These are phyloP conservation scores for Colletes latitarsis DNA, from an alignment of 1,140 invertebrate species.

Conservation along the genomic window DNA sequence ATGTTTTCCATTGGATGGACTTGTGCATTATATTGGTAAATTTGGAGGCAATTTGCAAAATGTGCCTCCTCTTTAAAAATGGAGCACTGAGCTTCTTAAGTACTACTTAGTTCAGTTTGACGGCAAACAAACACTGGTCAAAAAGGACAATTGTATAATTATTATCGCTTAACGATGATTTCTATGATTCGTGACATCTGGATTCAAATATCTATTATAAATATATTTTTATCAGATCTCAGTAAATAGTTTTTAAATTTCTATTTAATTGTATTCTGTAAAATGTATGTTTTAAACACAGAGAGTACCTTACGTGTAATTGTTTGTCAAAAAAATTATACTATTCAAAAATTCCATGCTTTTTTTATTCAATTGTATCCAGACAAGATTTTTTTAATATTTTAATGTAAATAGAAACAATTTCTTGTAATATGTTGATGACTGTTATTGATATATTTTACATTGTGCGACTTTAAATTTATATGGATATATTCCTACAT, in stretches of 20 bases:
- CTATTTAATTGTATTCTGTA: slow-evolving; percentile 1
- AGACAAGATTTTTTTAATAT: not conserved
- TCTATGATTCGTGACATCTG: slow-evolving; percentile 46
- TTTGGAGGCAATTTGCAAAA: slow-evolving; percentile 38
- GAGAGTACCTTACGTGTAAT: slow-evolving; percentile 6
- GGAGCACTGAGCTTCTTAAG: slow-evolving; percentile 22
- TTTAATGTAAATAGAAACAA: slow-evolving; percentile 10
- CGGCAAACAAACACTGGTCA: slow-evolving; percentile 43
- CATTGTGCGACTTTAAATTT: slow-evolving; percentile 15
- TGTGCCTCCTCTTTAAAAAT: slow-evolving; percentile 26
- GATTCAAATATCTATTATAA: slow-evolving; percentile 38
- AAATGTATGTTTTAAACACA: slow-evolving; percentile 24
- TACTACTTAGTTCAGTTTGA: slow-evolving; percentile 33
- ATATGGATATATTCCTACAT: slow-evolving; percentile 3
- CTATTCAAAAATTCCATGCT: slow-evolving; percentile 18
- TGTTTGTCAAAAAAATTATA: not conserved
- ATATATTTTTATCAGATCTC: slow-evolving; percentile 20
- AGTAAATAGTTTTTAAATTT: slow-evolving; percentile 13
- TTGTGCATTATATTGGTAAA: slow-evolving; percentile 50
- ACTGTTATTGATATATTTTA: slow-evolving; percentile 20
- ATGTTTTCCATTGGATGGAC: slow-evolving; percentile 55
- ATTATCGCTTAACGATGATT: slow-evolving; percentile 29
- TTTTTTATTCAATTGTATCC: slow-evolving; percentile 5
- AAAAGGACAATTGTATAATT: slow-evolving; percentile 42
- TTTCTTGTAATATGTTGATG: not conserved